Evolutionary conservation across 2,797 vertebrate genomes (phyloP).

Genomic region (Brachyalestes nurse): DNA sequence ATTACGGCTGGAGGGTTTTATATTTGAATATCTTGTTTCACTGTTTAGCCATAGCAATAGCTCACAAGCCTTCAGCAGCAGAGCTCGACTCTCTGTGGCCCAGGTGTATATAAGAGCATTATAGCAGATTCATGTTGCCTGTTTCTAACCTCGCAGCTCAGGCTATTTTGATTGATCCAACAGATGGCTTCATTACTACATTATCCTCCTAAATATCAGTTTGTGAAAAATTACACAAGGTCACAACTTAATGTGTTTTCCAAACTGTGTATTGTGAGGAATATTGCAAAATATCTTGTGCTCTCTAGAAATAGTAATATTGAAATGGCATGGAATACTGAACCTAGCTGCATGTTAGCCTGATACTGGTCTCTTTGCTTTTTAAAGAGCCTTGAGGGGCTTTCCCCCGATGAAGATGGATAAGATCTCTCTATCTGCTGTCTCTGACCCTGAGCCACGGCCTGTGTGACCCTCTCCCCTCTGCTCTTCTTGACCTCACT

Average conservation of each 20-base stretch:
- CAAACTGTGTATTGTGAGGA: neutral
- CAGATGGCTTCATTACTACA: constrained; percentile 33
- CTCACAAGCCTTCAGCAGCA: constrained; percentile 19
- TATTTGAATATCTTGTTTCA: constrained; percentile 44
- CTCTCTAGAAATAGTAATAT: constrained; percentile 17
- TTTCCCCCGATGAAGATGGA: constrained; percentile 52
- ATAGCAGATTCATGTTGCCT: constrained; percentile 26
- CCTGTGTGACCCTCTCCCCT: constrained; percentile 51
- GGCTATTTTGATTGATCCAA: constrained; percentile 17
- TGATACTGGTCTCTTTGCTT: constrained; percentile 45
- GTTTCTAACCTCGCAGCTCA: constrained; percentile 8
- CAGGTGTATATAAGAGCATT: constrained; percentile 23
- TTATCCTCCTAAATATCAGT: constrained; percentile 31
- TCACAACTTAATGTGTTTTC: constrained; percentile 6
- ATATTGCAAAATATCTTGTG: neutral
- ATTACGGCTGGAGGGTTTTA: constrained; percentile 29
- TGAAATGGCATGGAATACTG: constrained; percentile 29
- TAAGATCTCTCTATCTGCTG: constrained; percentile 56
- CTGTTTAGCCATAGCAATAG: constrained; percentile 31
- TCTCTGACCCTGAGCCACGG: constrained; percentile 55
- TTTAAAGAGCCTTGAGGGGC: constrained; percentile 37
- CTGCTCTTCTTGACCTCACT: constrained; percentile 60
- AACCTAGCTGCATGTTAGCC: constrained; percentile 36
- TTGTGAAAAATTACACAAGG: constrained; percentile 5
- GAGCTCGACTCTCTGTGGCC: constrained; percentile 25